A percentile compares a stretch with the other conserved stretches of the same genome.
Evolutionary conservation across 2,113 vertebrate species (phyloP).

Genomic region (Dendropsophus ebraccatus): DNA sequence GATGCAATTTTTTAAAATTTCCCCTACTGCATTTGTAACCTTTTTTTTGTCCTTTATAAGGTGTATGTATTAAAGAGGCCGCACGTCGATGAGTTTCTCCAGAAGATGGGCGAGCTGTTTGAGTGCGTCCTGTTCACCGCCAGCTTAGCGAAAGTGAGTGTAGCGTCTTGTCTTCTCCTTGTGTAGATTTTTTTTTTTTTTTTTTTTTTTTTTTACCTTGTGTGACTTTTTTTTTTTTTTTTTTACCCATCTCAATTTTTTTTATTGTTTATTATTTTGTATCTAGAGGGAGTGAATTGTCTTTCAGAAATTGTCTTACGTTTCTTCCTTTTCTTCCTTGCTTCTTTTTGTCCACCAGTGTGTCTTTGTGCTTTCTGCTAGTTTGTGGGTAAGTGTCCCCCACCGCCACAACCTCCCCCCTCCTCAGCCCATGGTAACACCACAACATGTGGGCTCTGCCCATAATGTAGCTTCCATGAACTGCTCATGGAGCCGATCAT

Average conservation of each 20-base stretch:
- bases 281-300: constrained; percentile 59
- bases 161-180: not conserved
- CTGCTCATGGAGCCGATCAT: constrained; percentile 75
- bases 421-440: constrained; percentile 72
- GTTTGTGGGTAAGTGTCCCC: constrained; percentile 72
- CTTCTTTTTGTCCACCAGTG: constrained; percentile 70
- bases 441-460: constrained; percentile 73
- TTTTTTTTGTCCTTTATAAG: constrained; percentile 67
- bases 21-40: not conserved
- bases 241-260: constrained; percentile 54
- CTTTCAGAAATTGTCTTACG: constrained; percentile 65
- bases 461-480: constrained; percentile 71
- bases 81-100: constrained; percentile 94
- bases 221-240: constrained; percentile 45
- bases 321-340: constrained; percentile 68
- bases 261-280: constrained; percentile 52
- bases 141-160: constrained; percentile 91
- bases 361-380: constrained; percentile 71
- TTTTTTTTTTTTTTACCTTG: constrained; percentile 57
- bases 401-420: constrained; percentile 57
- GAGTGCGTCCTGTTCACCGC: constrained; percentile 98
- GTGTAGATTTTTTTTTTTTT: constrained; percentile 25
- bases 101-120: constrained; percentile 96
- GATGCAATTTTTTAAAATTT: not conserved
- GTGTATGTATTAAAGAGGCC: constrained; percentile 96